Evolutionary conservation across 2,888 invertebrate species (phyloP).

Genomic region (Malacosoma neustria): DNA sequence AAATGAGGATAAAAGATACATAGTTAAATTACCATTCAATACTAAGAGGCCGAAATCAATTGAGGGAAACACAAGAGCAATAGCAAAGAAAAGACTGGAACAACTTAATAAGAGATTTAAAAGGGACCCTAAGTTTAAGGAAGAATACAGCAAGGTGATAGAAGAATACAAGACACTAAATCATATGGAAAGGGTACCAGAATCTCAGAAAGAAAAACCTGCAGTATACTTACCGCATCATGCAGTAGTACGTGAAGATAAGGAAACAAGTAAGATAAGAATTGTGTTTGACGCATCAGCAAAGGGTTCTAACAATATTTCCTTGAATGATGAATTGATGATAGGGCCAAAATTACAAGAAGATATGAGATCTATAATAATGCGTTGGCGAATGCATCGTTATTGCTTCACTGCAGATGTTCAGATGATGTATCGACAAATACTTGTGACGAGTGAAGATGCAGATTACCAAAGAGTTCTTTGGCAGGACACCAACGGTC

Average conservation of each 20-base stretch:
- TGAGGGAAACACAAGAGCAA: too few species aligned
- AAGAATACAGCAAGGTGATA: too few species aligned
- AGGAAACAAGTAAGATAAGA: constrained; percentile 15
- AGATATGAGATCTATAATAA: constrained; percentile 9
- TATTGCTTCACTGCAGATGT: constrained; percentile 9
- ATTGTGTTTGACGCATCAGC: constrained; percentile 16
- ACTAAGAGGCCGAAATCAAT: too few species aligned
- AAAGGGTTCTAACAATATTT: constrained; percentile 7
- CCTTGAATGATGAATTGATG: constrained; percentile 11
- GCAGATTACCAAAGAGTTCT: constrained; percentile 8
- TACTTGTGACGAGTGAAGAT: constrained; percentile 1
- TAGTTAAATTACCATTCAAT: too few species aligned
- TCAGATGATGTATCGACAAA: constrained; percentile 9
- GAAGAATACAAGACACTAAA: too few species aligned
- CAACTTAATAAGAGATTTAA: too few species aligned
- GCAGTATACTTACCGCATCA: constrained; percentile 16
- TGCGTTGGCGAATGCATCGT: constrained; percentile 8
- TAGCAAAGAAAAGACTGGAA: too few species aligned
- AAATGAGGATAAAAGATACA: too few species aligned
- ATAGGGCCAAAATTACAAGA: constrained; percentile 11
- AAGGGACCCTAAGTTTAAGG: too few species aligned
- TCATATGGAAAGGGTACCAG: too few species aligned
- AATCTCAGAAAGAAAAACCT: too few species aligned
- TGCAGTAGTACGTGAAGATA: constrained; percentile 13
- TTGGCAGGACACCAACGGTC: constrained; percentile 5